These are phyloP conservation scores for Alectura lathami DNA, from an alignment of 2,113 vertebrate species.

Conservation along the genomic window DNA sequence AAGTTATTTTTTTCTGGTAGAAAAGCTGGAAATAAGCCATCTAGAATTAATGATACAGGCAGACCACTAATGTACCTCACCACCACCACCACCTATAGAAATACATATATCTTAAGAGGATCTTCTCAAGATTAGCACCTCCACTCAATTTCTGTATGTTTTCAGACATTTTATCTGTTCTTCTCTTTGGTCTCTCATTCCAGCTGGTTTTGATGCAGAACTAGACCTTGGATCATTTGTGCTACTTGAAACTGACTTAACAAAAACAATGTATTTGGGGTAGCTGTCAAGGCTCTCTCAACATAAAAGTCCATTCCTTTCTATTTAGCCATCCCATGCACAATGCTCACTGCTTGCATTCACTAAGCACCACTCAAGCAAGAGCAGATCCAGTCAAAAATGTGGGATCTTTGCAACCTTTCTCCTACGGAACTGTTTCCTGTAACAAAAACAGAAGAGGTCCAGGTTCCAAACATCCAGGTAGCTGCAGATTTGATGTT, in stretches of 20 bases:
- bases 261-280: neutral
- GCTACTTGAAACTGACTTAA: neutral
- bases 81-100: neutral
- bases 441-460: neutral
- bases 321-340: neutral
- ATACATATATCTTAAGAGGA: neutral
- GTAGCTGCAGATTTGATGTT: neutral
- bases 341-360: neutral
- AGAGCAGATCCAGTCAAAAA: neutral
- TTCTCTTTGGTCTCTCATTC: neutral
- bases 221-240: neutral
- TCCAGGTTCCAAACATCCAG: neutral
- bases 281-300: neutral
- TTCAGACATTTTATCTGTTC: neutral
- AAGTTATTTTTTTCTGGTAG: neutral
- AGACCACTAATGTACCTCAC: neutral
- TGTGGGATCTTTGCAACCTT: neutral
- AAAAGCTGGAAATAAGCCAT: neutral
- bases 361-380: neutral
- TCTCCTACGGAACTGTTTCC: neutral
- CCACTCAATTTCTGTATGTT: neutral
- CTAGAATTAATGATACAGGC: neutral
- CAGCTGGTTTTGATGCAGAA: neutral
- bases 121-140: neutral
- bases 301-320: neutral